These are phyloP conservation scores for Dione juno DNA, from an alignment of 2,888 invertebrate species.

Conservation along the genomic window DNA sequence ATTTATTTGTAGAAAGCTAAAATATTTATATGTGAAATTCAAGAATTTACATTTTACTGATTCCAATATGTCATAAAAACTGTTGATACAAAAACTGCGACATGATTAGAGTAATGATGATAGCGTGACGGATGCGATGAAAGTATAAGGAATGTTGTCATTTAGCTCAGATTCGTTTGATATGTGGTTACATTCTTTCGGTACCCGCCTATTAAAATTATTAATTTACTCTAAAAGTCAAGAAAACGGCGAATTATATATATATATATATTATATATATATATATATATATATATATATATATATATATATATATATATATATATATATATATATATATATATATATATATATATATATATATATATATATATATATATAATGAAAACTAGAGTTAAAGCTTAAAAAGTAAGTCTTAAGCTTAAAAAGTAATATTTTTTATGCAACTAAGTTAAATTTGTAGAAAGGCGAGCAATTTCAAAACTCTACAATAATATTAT, in stretches of 20 bases:
- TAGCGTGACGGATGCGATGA: constrained; percentile 36
- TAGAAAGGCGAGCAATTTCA: constrained; percentile 9
- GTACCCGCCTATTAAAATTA: neutral
- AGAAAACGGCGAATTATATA: too few species aligned
- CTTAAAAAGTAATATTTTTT: neutral
- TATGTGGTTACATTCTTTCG: neutral
- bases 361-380: too few species aligned
- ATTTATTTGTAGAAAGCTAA: neutral
- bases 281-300: too few species aligned
- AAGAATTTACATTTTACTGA: neutral
- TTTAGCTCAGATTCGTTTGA: constrained; percentile 11
- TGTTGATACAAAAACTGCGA: constrained; percentile 6
- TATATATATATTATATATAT: too few species aligned
- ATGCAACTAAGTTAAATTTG: neutral
- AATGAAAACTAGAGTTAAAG: too few species aligned
- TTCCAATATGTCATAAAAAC: constrained; percentile 22
- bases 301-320: too few species aligned
- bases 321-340: too few species aligned
- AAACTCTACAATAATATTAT: neutral
- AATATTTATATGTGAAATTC: neutral
- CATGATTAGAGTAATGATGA: constrained; percentile 26
- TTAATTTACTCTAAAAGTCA: neutral
- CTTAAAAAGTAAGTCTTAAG: too few species aligned
- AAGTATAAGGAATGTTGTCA: constrained; percentile 35
- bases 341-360: too few species aligned